Conservation (phyloP, 2,888 invertebrate species). For the Lasioglossum morio region DNA sequence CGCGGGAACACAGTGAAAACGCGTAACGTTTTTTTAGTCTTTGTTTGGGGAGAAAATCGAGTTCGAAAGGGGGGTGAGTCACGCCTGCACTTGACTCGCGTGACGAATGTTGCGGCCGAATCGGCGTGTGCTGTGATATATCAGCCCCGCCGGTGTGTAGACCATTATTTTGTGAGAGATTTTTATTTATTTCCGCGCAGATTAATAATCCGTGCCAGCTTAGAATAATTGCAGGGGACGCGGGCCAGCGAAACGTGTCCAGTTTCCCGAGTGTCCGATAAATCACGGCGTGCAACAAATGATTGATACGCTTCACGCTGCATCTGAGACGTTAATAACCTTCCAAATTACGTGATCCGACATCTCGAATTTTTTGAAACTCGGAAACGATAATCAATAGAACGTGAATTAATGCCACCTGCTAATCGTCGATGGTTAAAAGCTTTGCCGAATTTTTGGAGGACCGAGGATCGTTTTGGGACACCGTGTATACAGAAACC, state of each 20-base stretch:
- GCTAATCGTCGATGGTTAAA: not conserved
- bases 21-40: not conserved
- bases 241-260: not conserved
- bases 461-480: not conserved
- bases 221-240: not conserved
- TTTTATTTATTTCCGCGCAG: constrained; percentile 8
- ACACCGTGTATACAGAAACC: constrained; percentile 31
- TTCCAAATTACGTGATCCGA: not conserved
- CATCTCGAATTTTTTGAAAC: not conserved
- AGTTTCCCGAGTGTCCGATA: not conserved
- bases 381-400: no score
- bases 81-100: constrained; percentile 7
- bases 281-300: not conserved
- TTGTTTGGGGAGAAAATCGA: constrained; percentile 9
- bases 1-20: constrained; percentile 3
- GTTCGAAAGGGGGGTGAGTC: constrained; percentile 1
- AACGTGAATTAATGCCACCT: no score
- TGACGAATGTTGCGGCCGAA: constrained; percentile 9
- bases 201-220: constrained; percentile 3
- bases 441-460: not conserved
- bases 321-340: not conserved
- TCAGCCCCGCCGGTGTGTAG: not conserved
- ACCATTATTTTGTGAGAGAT: constrained; percentile 3
- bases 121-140: constrained; percentile 25
- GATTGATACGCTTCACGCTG: not conserved